Evolutionary conservation across 2,888 invertebrate species (phyloP), one percentile per base, ranked within the genome.

Genomic region (Hypolimnas misippus): DNA sequence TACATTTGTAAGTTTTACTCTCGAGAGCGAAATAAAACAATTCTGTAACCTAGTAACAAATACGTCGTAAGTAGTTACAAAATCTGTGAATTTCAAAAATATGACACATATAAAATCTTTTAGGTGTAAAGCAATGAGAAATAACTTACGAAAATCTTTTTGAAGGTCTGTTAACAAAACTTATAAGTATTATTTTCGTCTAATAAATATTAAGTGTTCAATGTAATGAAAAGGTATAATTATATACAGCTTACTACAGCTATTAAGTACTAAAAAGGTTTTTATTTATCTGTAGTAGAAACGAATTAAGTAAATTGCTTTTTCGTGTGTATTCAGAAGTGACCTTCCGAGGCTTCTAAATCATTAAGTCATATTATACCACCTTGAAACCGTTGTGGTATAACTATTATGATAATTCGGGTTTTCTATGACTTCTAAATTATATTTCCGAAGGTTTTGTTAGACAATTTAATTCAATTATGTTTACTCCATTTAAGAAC

Each of bases 221-320:
- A 25, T 25, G 25, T 25, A 25, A 25, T 25, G 25, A 3, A 25
- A 25, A n/a, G 25, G 5, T 25, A 25, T 25, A 25, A 25, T 25
- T 25, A 38, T 38, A 38, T n/a, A 38, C 4, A n/a, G n/a, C 12
- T 29, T 1, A 0, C 14, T 29, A 25, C 1, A 6, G 17, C 19
- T 14, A 29, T 25, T 29, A 29, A 8, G 14, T 16, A 29, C 7
- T 49, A 29, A 14, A 49, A 16, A 49, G 14, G 7, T 49, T 49
- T 14, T 29, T 14, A 49, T 49, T 14, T 25, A 49, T 59, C 29
- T 31, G n/a, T 49, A 3, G 12, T 17, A 25, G 16, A 31, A 38
- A 52, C 31, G 51, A 46, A 60, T 60, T 46, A 46, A 25, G 21
- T 46, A 60, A 60, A 60, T 60, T 54, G 17, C 59, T 54, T 54